Evolutionary conservation across 2,113 vertebrate genomes (phyloP).

Genomic region (Spheniscus mendiculus): DNA sequence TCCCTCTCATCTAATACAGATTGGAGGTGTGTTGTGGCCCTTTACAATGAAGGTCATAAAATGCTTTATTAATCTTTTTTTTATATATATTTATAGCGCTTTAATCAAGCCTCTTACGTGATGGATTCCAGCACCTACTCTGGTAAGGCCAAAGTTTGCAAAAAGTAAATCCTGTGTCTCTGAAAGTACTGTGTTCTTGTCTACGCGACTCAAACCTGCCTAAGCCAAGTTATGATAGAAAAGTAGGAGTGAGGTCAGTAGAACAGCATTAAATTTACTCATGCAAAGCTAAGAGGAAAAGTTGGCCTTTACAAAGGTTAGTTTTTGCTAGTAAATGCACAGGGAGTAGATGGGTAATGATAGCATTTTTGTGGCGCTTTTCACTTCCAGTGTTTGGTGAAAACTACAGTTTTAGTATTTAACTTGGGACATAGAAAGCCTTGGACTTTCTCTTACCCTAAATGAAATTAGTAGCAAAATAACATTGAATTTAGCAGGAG

Average conservation of each 20-base stretch:
- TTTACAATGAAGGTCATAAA: neutral
- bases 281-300: neutral
- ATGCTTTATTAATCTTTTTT: neutral
- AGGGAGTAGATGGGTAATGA: neutral
- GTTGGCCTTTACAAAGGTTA: slow-evolving; percentile 3
- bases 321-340: neutral
- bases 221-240: neutral
- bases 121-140: neutral
- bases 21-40: neutral
- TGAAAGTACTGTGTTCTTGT: neutral
- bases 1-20: neutral
- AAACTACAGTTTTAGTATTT: neutral
- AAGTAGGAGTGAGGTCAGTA: neutral
- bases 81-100: neutral
- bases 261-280: slow-evolving; percentile 6
- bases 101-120: neutral
- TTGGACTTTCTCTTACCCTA: neutral
- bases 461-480: slow-evolving; percentile 27
- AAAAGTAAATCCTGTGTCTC: neutral
- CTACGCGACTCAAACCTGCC: neutral
- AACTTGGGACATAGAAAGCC: neutral
- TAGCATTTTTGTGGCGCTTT: neutral
- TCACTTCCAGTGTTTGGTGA: neutral
- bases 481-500: neutral
- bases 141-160: neutral